Percentiles rank a stretch among this genome's conserved stretches.
These are phyloP conservation scores for Crotalus helleri DNA, from an alignment of 2,113 vertebrate species.

Conservation along the genomic window DNA sequence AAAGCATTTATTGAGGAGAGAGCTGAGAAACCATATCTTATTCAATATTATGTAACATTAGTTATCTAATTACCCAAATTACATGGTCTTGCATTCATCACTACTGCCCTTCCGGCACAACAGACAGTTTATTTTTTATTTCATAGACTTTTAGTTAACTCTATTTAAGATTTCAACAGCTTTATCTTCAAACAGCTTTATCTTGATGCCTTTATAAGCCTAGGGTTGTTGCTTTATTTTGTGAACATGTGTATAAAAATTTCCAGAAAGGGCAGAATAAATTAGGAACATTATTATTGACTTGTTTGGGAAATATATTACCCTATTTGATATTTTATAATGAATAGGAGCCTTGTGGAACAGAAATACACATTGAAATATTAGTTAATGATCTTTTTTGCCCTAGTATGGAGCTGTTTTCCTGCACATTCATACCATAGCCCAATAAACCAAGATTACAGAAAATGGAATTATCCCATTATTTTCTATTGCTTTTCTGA, in stretches of 20 bases:
- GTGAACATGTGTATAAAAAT: neutral
- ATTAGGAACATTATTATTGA: rapidly evolving
- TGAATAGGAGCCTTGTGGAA: neutral
- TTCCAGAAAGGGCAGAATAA: neutral
- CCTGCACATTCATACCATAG: neutral
- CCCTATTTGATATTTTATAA: neutral
- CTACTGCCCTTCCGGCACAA: neutral
- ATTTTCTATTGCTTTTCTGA: neutral
- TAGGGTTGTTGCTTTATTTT: neutral
- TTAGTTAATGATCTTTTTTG: neutral
- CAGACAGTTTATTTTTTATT: neutral
- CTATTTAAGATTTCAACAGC: neutral
- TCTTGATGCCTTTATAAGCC: neutral
- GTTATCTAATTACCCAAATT: neutral
- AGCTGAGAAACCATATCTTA: neutral
- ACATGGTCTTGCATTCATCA: neutral
- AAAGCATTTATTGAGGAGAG: neutral
- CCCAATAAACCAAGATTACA: neutral
- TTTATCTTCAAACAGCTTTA: neutral
- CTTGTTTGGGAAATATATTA: neutral
- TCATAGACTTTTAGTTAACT: neutral
- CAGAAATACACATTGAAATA: neutral
- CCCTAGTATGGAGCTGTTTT: neutral
- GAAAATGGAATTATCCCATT: neutral
- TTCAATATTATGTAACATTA: neutral